Base-by-base conservation (phyloP, 2,797 vertebrate species). In the Fistularia commersonii region DNA sequence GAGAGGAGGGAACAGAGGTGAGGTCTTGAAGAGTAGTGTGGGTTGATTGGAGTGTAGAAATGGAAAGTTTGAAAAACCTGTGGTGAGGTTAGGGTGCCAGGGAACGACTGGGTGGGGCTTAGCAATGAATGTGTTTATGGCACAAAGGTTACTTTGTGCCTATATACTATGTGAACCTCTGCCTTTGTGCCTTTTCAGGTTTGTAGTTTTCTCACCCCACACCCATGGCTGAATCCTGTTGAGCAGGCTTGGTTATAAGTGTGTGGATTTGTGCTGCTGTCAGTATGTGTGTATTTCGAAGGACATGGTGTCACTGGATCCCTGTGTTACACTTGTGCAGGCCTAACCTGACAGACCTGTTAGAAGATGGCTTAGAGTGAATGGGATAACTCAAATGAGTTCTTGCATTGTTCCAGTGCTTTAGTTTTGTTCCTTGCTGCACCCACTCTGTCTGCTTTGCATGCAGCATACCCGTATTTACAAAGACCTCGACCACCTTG, bases 311-410 rank as follows among this genome's bases (percentile, higher is more conserved):
- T 83, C 71, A 82, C 74, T 81, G 59, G 77, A 88, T 81, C 76
- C 79, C 56, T 81, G 81, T 79, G 74, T 79, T 70, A 76, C 66
- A 51, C 61, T 23, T 37, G 69, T 80, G 85, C 90, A 87, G 80
- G 88, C 70, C 77, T 64, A 90, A 91, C 90, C 85, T 85, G 90
- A 84, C 48, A 3, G 71, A 91, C 90, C 80, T 84, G 90, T 90
- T 89, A 42, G 55, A 33, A 59, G 49, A 61, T 57, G 74, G 55
- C 57, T 64, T 55, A 47, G 60, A 80, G 77, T 63, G 64, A 68
- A 77, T 53, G 60, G 68, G 77, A 71, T 72, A 54, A 81, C 66
- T 41, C 36, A 53, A 59, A 8, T 69, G 76, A 85, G 71, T 64
- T 70, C 63, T 76, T 6, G 43, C 65, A 83, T 89, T 90, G 87